Evolutionary conservation across 2,888 invertebrate genomes (phyloP).

Genomic region (Dilophus febrilis): DNA sequence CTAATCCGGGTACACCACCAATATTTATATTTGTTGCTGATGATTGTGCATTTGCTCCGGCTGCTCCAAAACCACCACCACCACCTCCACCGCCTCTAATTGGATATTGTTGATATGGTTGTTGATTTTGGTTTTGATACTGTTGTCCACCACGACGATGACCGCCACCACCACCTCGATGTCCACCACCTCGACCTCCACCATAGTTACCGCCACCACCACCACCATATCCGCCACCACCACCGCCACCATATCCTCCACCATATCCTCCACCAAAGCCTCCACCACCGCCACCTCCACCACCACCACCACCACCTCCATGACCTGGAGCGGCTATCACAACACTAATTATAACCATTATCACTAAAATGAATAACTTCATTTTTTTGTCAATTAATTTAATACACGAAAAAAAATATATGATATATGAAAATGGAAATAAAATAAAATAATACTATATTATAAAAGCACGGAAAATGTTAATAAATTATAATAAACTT

Average conservation of each 20-base stretch:
- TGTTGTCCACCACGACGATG: not conserved
- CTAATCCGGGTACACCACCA: not conserved
- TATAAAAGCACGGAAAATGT: too few relatives aligned
- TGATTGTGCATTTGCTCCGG: not conserved
- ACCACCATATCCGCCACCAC: not conserved
- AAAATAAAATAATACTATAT: too few relatives aligned
- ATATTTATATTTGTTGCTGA: not conserved
- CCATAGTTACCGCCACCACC: not conserved
- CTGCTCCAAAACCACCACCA: not conserved
- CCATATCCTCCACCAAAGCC: not conserved
- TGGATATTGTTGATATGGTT: not conserved
- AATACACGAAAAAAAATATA: too few relatives aligned
- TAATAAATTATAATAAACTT: too few relatives aligned
- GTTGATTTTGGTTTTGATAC: not conserved
- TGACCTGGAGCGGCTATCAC: not conserved
- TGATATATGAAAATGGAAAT: too few relatives aligned
- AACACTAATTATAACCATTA: too few relatives aligned
- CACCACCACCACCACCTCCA: slow-evolving; percentile 4
- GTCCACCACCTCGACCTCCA: not conserved
- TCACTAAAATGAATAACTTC: too few relatives aligned
- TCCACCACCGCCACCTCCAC: not conserved
- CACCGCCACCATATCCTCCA: slow-evolving; percentile 3
- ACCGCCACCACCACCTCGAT: not conserved
- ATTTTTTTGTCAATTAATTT: too few relatives aligned
- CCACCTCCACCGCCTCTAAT: not conserved